These are phyloP conservation scores for Conchocele bisecta DNA, from an alignment of 2,888 invertebrate genomes.

Conservation along the genomic window DNA sequence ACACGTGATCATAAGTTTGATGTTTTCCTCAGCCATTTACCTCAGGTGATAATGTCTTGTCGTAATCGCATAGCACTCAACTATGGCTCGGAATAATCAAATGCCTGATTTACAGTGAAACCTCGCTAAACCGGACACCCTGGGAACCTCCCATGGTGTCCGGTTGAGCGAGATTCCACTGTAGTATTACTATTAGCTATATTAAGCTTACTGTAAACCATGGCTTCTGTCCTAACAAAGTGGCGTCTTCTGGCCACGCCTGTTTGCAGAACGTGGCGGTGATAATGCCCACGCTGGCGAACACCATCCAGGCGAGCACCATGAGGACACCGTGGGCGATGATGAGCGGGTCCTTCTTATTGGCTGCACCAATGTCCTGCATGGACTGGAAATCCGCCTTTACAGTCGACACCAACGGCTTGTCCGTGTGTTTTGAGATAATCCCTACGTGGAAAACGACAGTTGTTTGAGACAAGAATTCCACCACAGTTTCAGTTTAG, in stretches of 20 bases:
- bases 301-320: constrained; percentile 51
- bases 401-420: constrained; percentile 30
- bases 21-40: too few relatives aligned
- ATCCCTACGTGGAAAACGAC: constrained; percentile 8
- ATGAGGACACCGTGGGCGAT: constrained; percentile 52
- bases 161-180: too few relatives aligned
- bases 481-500: too few relatives aligned
- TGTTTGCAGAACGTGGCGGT: constrained; percentile 41
- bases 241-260: constrained; percentile 43
- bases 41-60: too few relatives aligned
- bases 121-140: too few relatives aligned
- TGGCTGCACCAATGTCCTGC: constrained; percentile 29
- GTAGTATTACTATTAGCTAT: too few relatives aligned
- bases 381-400: constrained; percentile 31
- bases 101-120: too few relatives aligned
- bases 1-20: too few relatives aligned
- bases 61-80: too few relatives aligned
- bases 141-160: too few relatives aligned
- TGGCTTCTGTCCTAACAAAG: constrained; percentile 40
- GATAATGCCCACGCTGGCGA: constrained; percentile 41
- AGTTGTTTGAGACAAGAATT: too few relatives aligned
- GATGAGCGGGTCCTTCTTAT: background rate
- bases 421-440: constrained; percentile 21
- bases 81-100: too few relatives aligned
- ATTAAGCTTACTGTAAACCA: constrained; percentile 56